A percentile compares a stretch with the other conserved stretches of the same genome.
phyloP scores from a whole-genome alignment of 1,140 invertebrate species.

The Scaptomyza pallida region DNA sequence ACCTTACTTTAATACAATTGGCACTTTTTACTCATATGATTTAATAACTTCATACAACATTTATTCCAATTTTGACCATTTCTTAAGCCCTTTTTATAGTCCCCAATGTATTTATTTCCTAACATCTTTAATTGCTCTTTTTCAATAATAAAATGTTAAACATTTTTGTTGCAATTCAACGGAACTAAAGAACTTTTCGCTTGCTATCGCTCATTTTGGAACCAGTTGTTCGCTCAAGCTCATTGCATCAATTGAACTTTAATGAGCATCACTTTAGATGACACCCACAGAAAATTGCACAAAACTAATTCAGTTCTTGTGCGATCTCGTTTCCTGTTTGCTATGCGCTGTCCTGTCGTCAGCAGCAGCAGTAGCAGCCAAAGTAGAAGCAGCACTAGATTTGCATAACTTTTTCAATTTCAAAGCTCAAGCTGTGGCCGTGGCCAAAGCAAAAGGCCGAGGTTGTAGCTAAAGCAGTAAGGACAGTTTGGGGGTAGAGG shows the following conservation, averaged over 20 bases:
- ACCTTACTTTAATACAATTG: too few species aligned
- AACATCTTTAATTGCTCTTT: too few species aligned
- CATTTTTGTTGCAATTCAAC: too few species aligned
- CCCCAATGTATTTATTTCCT: too few species aligned
- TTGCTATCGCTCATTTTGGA: not conserved
- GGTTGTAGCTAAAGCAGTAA: not conserved
- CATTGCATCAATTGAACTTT: not conserved
- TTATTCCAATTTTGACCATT: too few species aligned
- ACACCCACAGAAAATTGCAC: constrained; percentile 50
- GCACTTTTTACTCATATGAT: too few species aligned
- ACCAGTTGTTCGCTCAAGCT: not conserved
- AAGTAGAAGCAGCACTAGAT: constrained; percentile 45
- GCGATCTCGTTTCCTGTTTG: constrained; percentile 63
- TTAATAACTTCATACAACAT: too few species aligned
- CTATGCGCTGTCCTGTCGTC: constrained; percentile 4
- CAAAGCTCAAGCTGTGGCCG: constrained; percentile 72
- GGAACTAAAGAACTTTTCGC: too few species aligned
- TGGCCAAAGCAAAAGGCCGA: not conserved
- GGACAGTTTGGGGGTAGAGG: not conserved
- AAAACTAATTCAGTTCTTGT: constrained; percentile 78
- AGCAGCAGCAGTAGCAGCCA: constrained; percentile 25
- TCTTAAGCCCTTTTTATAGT: too few species aligned
- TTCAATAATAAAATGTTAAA: too few species aligned
- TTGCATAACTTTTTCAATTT: constrained; percentile 82
- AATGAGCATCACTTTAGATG: not conserved